These are phyloP conservation scores for Heliconius hewitsoni DNA, from an alignment of 1,140 invertebrate species.

Conservation along the genomic window DNA sequence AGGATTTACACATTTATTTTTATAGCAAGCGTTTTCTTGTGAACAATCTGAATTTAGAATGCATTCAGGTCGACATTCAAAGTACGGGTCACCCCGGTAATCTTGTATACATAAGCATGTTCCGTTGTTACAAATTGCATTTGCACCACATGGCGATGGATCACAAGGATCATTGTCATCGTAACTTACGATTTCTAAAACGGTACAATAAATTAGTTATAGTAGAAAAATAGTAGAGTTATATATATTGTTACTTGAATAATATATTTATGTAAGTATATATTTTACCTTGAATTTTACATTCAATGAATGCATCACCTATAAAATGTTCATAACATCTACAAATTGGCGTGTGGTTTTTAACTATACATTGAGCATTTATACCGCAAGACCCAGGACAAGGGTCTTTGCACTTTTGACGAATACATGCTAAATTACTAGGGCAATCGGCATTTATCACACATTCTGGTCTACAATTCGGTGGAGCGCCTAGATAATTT, in stretches of 20 bases:
- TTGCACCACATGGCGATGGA: constrained; percentile 83
- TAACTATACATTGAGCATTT: constrained; percentile 83
- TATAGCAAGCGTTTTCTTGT: constrained; percentile 83
- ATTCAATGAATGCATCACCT: constrained; percentile 84
- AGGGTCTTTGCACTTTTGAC: constrained; percentile 84
- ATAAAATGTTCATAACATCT: constrained; percentile 82
- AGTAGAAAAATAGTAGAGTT: neutral
- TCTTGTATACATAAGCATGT: constrained; percentile 84
- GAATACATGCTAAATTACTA: constrained; percentile 83
- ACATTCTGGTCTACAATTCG: constrained; percentile 85
- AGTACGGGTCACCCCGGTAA: constrained; percentile 83
- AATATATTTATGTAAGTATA: constrained; percentile 38
- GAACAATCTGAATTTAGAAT: constrained; percentile 84
- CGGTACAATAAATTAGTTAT: constrained; percentile 18
- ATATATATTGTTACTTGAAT: neutral
- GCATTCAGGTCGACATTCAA: constrained; percentile 84
- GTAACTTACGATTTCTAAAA: constrained; percentile 4
- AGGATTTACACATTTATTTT: constrained; percentile 84
- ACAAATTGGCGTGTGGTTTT: constrained; percentile 85
- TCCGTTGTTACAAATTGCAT: constrained; percentile 85
- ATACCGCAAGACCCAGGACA: constrained; percentile 85
- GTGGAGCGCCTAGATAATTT: constrained; percentile 84
- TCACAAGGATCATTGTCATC: constrained; percentile 64
- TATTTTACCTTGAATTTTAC: constrained; percentile 78
- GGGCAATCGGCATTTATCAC: constrained; percentile 84